A percentile compares a stretch with the other conserved stretches of the same genome.
Conservation (phyloP, 2,797 vertebrate genomes). For the Pyrocephalus nanus region DNA sequence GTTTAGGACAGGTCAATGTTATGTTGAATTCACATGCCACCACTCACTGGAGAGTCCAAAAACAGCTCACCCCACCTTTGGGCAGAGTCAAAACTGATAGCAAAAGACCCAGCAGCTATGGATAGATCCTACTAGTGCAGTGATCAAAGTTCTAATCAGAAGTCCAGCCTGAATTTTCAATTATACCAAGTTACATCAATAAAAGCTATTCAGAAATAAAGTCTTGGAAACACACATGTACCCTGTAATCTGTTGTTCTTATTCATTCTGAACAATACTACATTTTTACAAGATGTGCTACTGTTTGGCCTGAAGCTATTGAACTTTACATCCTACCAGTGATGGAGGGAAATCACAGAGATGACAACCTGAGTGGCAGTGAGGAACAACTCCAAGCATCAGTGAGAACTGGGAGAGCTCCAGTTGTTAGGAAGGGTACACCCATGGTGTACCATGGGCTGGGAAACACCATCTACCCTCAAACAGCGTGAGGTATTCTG, state of each 20-base stretch:
- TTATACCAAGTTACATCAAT: background rate
- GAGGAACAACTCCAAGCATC: background rate
- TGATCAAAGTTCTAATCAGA: background rate
- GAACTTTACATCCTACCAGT: background rate
- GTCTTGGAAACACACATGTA: background rate
- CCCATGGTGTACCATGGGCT: no score
- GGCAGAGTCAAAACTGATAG: background rate
- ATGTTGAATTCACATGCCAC: accelerated
- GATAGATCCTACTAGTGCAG: background rate
- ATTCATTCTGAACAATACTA: background rate
- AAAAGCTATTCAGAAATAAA: background rate
- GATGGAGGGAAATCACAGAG: background rate
- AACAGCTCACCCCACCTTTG: background rate
- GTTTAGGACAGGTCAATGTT: background rate
- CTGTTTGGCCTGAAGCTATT: background rate
- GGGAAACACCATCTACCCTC: background rate
- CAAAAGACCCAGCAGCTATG: background rate
- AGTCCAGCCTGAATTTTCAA: background rate
- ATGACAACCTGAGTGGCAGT: background rate
- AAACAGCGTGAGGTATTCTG: background rate
- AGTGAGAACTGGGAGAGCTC: background rate
- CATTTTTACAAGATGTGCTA: background rate
- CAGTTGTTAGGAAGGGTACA: accelerated
- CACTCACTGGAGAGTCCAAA: background rate
- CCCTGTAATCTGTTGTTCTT: background rate